These are phyloP conservation scores for Oscheius onirici DNA, from an alignment of 2,888 invertebrate genomes.

Conservation along the genomic window DNA sequence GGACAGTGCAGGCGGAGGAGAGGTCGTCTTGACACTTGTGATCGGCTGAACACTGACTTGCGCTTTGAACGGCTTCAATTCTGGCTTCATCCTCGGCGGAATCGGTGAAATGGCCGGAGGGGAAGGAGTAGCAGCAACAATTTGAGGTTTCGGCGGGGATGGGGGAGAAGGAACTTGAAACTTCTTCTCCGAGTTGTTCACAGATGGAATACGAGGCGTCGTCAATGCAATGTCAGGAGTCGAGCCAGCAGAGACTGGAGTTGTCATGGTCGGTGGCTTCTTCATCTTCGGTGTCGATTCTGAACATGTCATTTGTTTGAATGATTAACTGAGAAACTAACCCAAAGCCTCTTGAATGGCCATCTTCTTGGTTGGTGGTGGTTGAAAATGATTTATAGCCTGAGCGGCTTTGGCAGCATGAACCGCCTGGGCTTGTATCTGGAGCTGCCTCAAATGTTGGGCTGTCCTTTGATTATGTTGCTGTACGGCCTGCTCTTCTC, in stretches of 20 bases:
- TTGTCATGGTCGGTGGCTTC: neutral
- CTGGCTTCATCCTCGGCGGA: neutral
- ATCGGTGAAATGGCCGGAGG: constrained; percentile 17
- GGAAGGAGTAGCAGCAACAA: constrained; percentile 9
- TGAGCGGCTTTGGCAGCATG: neutral
- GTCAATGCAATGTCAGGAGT: neutral
- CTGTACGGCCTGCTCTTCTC: constrained; percentile 1
- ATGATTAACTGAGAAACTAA: neutral
- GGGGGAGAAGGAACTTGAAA: constrained; percentile 18
- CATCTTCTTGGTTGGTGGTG: constrained; percentile 16
- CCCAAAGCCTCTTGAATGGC: constrained; percentile 7
- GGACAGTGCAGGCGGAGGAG: constrained; percentile 10
- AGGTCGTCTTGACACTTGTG: neutral
- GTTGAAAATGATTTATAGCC: neutral
- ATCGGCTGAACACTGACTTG: constrained; percentile 14
- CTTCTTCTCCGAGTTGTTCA: neutral
- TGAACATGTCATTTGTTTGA: neutral
- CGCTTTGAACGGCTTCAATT: constrained; percentile 15
- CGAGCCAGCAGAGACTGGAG: neutral
- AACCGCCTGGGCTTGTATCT: constrained; percentile 5
- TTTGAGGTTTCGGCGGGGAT: constrained; percentile 5
- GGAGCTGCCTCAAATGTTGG: constrained; percentile 1
- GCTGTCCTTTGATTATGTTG: neutral
- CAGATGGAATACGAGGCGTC: neutral
- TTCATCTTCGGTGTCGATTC: neutral